A percentile compares a stretch with the other conserved stretches of the same genome.
These are phyloP conservation scores for Drosophila nigrodunni DNA, from an alignment of 1,140 invertebrate species.

Conservation along the genomic window DNA sequence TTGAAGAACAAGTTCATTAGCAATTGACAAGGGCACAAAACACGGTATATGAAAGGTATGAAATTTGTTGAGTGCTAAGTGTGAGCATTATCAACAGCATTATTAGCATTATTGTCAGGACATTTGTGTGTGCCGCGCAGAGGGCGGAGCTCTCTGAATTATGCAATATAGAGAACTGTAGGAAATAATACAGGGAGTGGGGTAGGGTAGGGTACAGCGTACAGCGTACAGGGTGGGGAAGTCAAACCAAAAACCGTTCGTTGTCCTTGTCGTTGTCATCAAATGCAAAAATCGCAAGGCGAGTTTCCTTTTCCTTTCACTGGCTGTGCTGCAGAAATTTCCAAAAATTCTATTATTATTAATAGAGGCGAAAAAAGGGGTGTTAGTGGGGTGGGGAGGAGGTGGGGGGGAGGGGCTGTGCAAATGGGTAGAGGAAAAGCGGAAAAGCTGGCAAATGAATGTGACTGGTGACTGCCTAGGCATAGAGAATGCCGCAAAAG, in stretches of 20 bases:
- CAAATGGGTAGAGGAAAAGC: background rate
- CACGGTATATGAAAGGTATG: slow-evolving; percentile 2
- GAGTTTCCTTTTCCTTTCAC: slow-evolving; percentile 75
- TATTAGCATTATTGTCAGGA: slow-evolving; percentile 53
- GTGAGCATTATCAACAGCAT: slow-evolving; percentile 32
- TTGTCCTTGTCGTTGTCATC: slow-evolving; percentile 38
- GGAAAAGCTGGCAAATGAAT: slow-evolving; percentile 40
- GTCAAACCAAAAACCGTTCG: slow-evolving; percentile 25
- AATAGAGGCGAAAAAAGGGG: slow-evolving; percentile 57
- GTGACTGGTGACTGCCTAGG: slow-evolving; percentile 23
- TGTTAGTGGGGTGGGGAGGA: background rate
- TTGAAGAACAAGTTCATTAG: slow-evolving; percentile 24
- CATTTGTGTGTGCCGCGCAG: slow-evolving; percentile 4
- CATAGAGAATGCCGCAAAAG: slow-evolving; percentile 27
- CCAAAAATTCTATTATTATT: slow-evolving; percentile 82
- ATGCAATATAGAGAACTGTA: slow-evolving; percentile 31
- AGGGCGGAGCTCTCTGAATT: slow-evolving; percentile 32
- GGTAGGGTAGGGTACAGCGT: background rate
- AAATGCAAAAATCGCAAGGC: slow-evolving; percentile 78
- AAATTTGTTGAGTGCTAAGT: slow-evolving; percentile 26
- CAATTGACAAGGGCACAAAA: slow-evolving; percentile 1
- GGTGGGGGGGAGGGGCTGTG: no score
- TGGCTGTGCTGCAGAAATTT: slow-evolving; percentile 66
- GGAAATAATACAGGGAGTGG: slow-evolving; percentile 2
- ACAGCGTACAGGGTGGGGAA: background rate